Base-by-base conservation (phyloP, 2,113 vertebrate species). In the Myotis brandtii region DNA sequence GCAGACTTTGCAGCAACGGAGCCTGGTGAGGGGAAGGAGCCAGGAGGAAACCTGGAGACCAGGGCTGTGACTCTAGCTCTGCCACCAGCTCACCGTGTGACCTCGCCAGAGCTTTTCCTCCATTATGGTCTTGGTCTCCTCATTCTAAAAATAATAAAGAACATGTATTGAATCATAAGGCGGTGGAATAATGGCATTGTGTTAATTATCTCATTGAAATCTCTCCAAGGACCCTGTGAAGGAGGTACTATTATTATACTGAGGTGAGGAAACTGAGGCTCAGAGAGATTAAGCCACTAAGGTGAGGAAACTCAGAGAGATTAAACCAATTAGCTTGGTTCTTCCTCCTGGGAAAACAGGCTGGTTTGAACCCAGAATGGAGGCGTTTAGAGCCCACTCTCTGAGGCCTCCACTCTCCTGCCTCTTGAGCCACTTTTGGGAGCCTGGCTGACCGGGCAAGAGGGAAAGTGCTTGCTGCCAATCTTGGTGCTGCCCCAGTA, bases 61-160 rank as follows among this genome's bases (percentile, higher is more conserved):
- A 82, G 91, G 62, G n/a, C 0, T 84, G 56, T 37, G 30, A 30
- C n/a, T 23, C 54, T 75, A 20, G 16, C 89, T 73, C 48, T 83
- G 67, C 37, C 2, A n/a, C 64, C 30, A 43, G 64, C n/a, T 52
- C 6, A 34, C 50, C 21, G 4, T 3, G 10, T 76, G 46, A 54
- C 46, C 50, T 25, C 59, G 21, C 40, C 59, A 64, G 43, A 72
- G 80, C 37, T 34, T 84, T 75, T 77, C 40, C 34, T 86, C 34
- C n/a, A n/a, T 5, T 80, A 91, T 30, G 18, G 20, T 92, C 25
- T 80, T 64, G 69, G 32, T 91, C 30, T 95, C 46, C 72, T 87
- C 56, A 72, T 84, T 94, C 62, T 83, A 59, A 91, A 90, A 96
- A 34, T 54, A 80, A 37, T 59, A 72, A 62, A 72, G 50, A 73